Evolutionary conservation across 2,113 vertebrate genomes (phyloP).

Genomic region (Pseudopodoces humilis): DNA sequence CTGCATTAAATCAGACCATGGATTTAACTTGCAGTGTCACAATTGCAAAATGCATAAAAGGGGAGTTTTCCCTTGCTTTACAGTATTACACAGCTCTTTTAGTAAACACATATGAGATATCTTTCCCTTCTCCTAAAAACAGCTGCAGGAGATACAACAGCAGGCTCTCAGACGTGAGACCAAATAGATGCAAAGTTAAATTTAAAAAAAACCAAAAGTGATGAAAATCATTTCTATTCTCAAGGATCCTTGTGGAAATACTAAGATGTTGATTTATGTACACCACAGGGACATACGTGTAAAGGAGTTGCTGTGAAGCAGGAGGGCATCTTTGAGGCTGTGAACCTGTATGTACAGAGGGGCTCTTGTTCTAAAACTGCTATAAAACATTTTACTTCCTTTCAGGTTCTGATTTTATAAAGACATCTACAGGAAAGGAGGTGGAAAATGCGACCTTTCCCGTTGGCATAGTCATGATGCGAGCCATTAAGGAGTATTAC

Average conservation of each 20-base stretch:
- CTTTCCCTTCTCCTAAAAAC: neutral
- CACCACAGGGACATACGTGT: accelerated
- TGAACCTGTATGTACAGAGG: neutral
- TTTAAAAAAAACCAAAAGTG: neutral
- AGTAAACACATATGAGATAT: neutral
- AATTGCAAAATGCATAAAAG: neutral
- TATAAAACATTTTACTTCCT: slow-evolving; percentile 12
- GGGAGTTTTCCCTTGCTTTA: neutral
- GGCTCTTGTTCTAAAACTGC: neutral
- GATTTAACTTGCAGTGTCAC: neutral
- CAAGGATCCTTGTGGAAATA: neutral
- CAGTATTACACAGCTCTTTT: neutral
- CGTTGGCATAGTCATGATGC: slow-evolving; percentile 90
- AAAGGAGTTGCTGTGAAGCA: neutral
- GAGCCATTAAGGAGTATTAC: slow-evolving; percentile 92
- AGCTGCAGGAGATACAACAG: neutral
- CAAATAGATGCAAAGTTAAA: neutral
- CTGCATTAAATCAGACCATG: neutral
- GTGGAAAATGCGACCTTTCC: slow-evolving; percentile 92
- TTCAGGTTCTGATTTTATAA: slow-evolving; percentile 97
- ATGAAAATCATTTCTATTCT: neutral
- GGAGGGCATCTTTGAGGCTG: neutral
- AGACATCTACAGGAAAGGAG: slow-evolving; percentile 97
- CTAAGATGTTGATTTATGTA: neutral
- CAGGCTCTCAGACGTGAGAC: neutral